A percentile compares a stretch with the other conserved stretches of the same genome.
These are phyloP conservation scores for Megalurothrips usitatus DNA, from an alignment of 2,888 invertebrate genomes.

Conservation along the genomic window DNA sequence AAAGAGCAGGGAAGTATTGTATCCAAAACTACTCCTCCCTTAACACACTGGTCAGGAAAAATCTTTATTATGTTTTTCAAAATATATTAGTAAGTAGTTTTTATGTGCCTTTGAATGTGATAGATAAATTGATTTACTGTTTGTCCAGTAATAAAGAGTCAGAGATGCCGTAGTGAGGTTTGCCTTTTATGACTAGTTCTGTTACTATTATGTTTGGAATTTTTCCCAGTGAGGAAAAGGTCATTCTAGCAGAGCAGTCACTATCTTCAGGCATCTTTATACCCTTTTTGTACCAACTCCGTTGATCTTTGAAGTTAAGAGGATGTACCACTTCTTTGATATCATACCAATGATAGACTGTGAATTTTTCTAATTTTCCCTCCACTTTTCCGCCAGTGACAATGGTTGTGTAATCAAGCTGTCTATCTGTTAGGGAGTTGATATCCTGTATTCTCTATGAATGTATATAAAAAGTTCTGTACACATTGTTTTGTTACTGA, in stretches of 20 bases:
- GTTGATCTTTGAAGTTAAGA: too few species aligned
- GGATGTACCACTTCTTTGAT: too few species aligned
- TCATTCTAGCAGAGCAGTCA: background rate
- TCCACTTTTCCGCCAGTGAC: background rate
- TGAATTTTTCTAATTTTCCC: background rate
- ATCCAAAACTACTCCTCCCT: background rate
- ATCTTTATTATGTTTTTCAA: background rate
- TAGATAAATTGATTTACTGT: background rate
- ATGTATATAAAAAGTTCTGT: background rate
- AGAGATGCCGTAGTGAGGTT: background rate
- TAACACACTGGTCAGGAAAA: background rate
- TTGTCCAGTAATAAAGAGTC: background rate
- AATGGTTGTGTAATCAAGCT: background rate
- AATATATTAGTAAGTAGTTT: background rate
- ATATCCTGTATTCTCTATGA: background rate
- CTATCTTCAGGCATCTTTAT: background rate
- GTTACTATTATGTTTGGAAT: background rate
- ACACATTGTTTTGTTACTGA: background rate
- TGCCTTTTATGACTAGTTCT: background rate
- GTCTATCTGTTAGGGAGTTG: background rate
- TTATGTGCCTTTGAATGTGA: slow-evolving; percentile 23
- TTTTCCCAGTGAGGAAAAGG: background rate
- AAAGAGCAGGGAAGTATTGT: background rate
- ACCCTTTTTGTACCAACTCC: background rate
- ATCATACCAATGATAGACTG: too few species aligned